A percentile compares a stretch with the other conserved stretches of the same genome.
These are phyloP conservation scores for Pangasius djambal DNA, from an alignment of 2,797 vertebrate species.

Conservation along the genomic window DNA sequence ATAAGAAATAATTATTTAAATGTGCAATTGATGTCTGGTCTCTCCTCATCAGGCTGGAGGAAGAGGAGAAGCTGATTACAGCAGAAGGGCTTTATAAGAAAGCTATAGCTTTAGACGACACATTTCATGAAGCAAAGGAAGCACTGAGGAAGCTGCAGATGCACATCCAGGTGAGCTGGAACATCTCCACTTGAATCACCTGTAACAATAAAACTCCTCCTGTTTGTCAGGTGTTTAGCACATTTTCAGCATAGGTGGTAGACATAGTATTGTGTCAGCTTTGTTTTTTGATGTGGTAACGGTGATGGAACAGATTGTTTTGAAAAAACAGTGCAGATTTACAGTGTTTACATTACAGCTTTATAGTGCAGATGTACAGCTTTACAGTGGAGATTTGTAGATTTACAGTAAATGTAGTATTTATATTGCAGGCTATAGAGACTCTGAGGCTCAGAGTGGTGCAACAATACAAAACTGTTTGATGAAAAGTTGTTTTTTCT, in stretches of 20 bases:
- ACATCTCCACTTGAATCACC: constrained; percentile 5
- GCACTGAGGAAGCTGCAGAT: constrained; percentile 88
- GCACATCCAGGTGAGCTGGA: constrained; percentile 94
- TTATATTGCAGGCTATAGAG: not conserved
- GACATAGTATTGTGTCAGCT: not conserved
- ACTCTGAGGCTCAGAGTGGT: not conserved
- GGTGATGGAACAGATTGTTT: not conserved
- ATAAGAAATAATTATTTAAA: not conserved
- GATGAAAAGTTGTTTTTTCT: not conserved
- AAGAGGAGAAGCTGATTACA: constrained; percentile 93
- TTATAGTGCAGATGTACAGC: not conserved
- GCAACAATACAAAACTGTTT: not conserved
- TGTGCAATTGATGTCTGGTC: not conserved
- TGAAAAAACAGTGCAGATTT: not conserved
- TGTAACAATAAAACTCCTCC: not conserved
- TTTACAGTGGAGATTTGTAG: too few species aligned
- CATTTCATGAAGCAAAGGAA: constrained; percentile 88
- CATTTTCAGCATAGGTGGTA: not conserved
- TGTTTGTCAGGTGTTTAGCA: not conserved
- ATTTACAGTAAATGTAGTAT: not conserved
- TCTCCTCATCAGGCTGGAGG: constrained; percentile 80
- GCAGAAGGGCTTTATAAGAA: constrained; percentile 92
- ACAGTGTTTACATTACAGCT: not conserved
- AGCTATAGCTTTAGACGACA: constrained; percentile 87
- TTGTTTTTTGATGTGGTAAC: not conserved